Evolutionary conservation across 2,888 invertebrate genomes (phyloP), one percentile per base, ranked within the genome.

Genomic region (Orchesellides sinensis): DNA sequence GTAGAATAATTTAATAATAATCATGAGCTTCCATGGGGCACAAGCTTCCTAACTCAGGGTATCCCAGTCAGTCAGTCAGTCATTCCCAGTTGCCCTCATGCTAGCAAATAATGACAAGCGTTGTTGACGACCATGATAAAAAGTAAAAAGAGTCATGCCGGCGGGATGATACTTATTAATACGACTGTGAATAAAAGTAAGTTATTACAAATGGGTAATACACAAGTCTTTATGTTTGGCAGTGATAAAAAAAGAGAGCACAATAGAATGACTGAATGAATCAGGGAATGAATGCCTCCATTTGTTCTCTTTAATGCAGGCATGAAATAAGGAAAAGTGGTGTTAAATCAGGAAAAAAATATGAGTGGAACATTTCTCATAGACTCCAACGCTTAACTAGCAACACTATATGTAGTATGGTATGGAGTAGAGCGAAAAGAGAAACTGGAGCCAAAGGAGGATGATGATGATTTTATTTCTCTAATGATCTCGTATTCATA

Each of bases 271-370:
- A 10, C 21, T 40, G 40, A 35, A 32, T 29, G 61, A 73, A 73
- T 63, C 63, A 73, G 29, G 25, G 27, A 45, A 61, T 78, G 78
- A 78, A 78, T 78, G 49, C 40, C 47, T 8, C 27, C 32, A 49
- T 68, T 81, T 65, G 81, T 80, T 80, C 72, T 23, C 65, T 66
- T 65, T 65, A 35, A 49, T 73, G 74, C 66, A 70, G 83, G 56
- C 70, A 70, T 65, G 49, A 75, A 75, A 83, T 49, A 35, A 52
- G 35, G 59, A 59, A 82, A 75, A 75, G 21, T 17, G n/a, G 25
- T 23, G 27, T 56, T n/a, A 56, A 65, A 59, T 54, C 40, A 40
- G 45, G 21, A 47, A 35, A 40, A 32, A 6, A 23, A 1, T 40
- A 40, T 40, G 40, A 40, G 40, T 40, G 21, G 19, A 12, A 19